phyloP scores from a whole-genome alignment of 1,140 invertebrate species.

The Gyrodactylus salaris region DNA sequence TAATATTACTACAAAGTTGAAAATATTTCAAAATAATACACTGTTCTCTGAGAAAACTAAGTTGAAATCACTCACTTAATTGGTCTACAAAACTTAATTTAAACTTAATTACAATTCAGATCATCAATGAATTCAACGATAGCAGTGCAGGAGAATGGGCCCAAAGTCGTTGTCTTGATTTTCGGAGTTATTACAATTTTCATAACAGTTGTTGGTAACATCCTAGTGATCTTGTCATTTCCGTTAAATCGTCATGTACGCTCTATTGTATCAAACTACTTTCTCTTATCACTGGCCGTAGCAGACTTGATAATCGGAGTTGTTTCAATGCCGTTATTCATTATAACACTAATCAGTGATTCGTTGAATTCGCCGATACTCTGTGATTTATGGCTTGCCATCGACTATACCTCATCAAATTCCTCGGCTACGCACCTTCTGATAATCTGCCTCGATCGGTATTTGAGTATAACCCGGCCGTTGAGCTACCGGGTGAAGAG shows the following conservation, averaged over 20 bases:
- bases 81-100: no score
- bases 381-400: slow-evolving; percentile 91
- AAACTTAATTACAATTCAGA: no score
- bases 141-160: no score
- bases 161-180: not conserved
- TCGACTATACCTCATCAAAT: slow-evolving; percentile 87
- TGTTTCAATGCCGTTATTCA: slow-evolving; percentile 42
- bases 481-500: slow-evolving; percentile 66
- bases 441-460: slow-evolving; percentile 93
- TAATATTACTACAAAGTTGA: no score
- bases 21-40: no score
- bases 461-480: slow-evolving; percentile 78
- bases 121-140: no score
- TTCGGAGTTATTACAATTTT: not conserved
- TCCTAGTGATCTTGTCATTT: not conserved
- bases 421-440: slow-evolving; percentile 90
- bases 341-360: slow-evolving; percentile 7
- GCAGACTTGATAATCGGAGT: slow-evolving; percentile 77
- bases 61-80: no score
- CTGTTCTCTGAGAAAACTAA: no score
- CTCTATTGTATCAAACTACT: slow-evolving; percentile 83
- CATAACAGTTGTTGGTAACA: not conserved
- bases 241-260: not conserved
- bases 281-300: slow-evolving; percentile 74
- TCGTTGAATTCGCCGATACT: slow-evolving; percentile 49